Conservation (phyloP, 2,113 vertebrate genomes). For the Chiloscyllium plagiosum region DNA sequence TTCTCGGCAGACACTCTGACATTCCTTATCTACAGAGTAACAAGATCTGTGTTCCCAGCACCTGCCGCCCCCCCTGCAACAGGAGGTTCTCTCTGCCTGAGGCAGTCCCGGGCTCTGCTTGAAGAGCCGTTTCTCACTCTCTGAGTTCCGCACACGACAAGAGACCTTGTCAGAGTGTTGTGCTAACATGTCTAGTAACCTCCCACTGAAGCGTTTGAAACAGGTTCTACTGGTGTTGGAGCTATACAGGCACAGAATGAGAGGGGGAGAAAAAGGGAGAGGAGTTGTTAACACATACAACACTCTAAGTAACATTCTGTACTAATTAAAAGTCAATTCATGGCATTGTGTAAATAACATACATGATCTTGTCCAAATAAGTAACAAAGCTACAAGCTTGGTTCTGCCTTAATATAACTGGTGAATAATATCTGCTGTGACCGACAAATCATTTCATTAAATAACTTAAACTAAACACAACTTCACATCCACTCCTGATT, state of each 20-base stretch:
- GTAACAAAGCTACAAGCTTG: not conserved
- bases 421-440: not conserved
- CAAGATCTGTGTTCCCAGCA: constrained; percentile 18
- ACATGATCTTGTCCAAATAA: not conserved
- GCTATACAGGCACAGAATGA: not conserved
- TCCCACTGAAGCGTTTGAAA: constrained; percentile 18
- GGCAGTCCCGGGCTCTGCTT: not conserved
- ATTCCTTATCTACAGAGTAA: not conserved
- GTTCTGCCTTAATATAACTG: not conserved
- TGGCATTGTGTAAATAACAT: not conserved
- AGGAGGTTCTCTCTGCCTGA: not conserved
- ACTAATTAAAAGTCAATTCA: not conserved
- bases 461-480: not conserved
- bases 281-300: not conserved
- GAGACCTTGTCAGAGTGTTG: not conserved
- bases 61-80: not conserved
- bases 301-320: not conserved
- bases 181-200: constrained; percentile 9
- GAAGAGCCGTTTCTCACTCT: not conserved
- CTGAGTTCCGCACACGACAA: not conserved
- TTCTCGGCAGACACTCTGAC: not conserved
- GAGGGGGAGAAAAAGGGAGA: not conserved
- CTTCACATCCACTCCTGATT: not conserved
- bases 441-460: not conserved
- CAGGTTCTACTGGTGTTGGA: constrained; percentile 25